Evolutionary conservation across 1,140 invertebrate species (phyloP).

Genomic region (Sitophilus oryzae): DNA sequence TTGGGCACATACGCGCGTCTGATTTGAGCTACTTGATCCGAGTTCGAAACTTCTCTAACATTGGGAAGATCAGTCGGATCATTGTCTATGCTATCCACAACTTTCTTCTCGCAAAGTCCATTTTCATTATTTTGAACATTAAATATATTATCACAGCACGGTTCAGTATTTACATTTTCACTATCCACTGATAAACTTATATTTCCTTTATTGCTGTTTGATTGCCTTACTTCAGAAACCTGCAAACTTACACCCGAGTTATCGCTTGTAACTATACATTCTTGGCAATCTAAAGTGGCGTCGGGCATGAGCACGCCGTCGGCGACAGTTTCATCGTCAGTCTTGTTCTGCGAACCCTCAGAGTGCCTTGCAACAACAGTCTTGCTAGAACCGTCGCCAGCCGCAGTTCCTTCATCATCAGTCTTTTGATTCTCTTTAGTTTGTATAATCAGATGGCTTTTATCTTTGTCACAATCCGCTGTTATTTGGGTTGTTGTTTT

Average conservation of each 20-base stretch:
- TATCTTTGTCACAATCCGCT: conserved; percentile 19
- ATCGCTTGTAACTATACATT: too few relatives aligned
- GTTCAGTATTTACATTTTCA: conserved; percentile 11
- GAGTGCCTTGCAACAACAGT: too few relatives aligned
- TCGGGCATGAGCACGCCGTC: too few relatives aligned
- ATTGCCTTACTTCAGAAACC: background rate
- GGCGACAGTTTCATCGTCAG: too few relatives aligned
- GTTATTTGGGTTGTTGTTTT: conserved; percentile 9
- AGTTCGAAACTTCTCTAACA: background rate
- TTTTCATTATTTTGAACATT: background rate
- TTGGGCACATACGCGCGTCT: too few relatives aligned
- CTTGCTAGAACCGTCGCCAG: background rate
- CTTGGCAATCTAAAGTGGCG: too few relatives aligned
- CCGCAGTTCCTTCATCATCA: conserved; percentile 8
- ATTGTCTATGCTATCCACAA: background rate
- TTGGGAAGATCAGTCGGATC: background rate
- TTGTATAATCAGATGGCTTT: background rate
- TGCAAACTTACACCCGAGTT: background rate
- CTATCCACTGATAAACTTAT: background rate
- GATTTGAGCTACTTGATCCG: too few relatives aligned
- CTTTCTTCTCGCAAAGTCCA: background rate
- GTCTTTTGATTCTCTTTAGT: conserved; percentile 11
- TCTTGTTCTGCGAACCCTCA: too few relatives aligned
- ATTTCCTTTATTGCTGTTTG: background rate
- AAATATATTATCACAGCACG: conserved; percentile 15